Evolutionary conservation across 1,140 invertebrate genomes (phyloP), one percentile per base, ranked within the genome.

Genomic region (Theocolax elegans): DNA sequence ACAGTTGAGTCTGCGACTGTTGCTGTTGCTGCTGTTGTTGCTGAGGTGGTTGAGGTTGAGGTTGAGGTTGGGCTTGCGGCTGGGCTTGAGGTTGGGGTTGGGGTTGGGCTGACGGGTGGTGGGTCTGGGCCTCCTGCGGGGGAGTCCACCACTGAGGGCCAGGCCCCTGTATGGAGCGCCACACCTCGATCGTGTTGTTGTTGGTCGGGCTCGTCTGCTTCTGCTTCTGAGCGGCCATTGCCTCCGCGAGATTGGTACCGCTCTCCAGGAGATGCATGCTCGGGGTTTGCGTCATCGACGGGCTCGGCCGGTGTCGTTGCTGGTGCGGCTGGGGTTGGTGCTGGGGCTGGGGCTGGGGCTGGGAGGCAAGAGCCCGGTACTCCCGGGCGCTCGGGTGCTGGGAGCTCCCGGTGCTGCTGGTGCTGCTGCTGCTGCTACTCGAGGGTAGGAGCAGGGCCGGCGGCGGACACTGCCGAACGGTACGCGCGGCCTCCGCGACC

Each of bases 251-350:
- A 60, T 85, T 85, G 68, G 84, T 84, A 66, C 85, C 19, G 72
- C 84, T 83, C 73, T 85, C 83, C 72, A 85, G 76, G 71, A 86
- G 74, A 76, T 85, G 85, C 85, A 86, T 86, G 69, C 82, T 85
- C 72, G 83, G 80, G 10, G 80, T 86, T 71, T 84, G 84, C 72
- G 85, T 86, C 84, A 86, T 86, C 56, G 84, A 83, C 48, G 21
- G 44, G 15, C 49, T 27, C 0, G 23, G 73, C 68, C 73, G 71
- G 12, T 71, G 70, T 4, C 62, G 21, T 21, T 64, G 72, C 40
- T 42, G 67, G 10, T 69, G 73, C n/a, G 63, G 13, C 56, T 27
- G 23, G 10, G 51, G 58, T 35, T 77, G 74, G 6, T 67, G 67
- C 9, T 71, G 67, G 44, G 63, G 13, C 56, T 27, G 23, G 10